A percentile compares a stretch with the other conserved stretches of the same genome.
Evolutionary conservation across 2,888 invertebrate genomes (phyloP).

Genomic region (Athetis lepigone): DNA sequence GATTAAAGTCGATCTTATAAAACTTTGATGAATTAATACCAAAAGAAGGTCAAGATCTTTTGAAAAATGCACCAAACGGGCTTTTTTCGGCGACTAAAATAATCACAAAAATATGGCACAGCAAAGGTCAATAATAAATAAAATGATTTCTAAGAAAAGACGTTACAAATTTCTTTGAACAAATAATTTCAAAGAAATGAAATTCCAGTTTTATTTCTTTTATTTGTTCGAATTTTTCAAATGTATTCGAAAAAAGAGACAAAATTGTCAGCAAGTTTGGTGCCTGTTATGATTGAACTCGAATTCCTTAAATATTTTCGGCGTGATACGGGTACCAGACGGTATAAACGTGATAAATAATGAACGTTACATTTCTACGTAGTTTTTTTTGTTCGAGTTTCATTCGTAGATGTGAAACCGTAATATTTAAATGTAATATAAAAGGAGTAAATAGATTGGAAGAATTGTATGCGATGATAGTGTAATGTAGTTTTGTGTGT

Average conservation of each 20-base stretch:
- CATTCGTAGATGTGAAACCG: too few relatives aligned
- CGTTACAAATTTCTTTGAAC: conserved; percentile 27
- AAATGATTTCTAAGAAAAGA: conserved; percentile 18
- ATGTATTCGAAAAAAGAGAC: conserved; percentile 20
- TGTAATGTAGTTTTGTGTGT: too few relatives aligned
- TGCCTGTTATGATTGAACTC: conserved; percentile 29
- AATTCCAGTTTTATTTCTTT: conserved; percentile 21
- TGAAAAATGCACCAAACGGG: too few relatives aligned
- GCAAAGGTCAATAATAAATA: neutral
- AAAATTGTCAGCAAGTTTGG: conserved; percentile 13
- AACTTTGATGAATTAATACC: neutral
- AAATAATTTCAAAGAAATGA: conserved; percentile 23
- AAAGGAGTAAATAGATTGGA: too few relatives aligned
- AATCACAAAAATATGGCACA: conserved; percentile 1
- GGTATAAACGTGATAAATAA: too few relatives aligned
- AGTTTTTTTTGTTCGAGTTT: conserved; percentile 5
- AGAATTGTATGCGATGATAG: too few relatives aligned
- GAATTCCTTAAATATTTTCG: conserved; percentile 40
- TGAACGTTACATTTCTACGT: too few relatives aligned
- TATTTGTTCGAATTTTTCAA: conserved; percentile 17
- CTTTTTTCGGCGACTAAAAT: too few relatives aligned
- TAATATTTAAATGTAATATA: too few relatives aligned
- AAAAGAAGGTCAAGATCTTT: too few relatives aligned
- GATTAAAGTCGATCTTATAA: neutral
- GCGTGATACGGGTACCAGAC: too few relatives aligned